Evolutionary conservation across 2,888 invertebrate species (phyloP), one percentile per base, ranked within the genome.

Genomic region (Bembecia ichneumoniformis): DNA sequence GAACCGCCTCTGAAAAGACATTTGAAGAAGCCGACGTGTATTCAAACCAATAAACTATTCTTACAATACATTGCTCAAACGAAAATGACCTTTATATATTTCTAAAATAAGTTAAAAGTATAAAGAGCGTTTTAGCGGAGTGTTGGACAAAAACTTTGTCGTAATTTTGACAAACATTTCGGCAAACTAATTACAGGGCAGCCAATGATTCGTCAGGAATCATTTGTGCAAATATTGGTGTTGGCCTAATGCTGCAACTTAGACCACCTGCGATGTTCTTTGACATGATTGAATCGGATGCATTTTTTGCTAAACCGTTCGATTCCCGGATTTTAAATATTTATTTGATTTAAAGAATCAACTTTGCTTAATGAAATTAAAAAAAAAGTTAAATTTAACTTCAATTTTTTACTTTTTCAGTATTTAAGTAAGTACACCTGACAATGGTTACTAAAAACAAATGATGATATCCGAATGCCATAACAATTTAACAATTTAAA

Each of bases 161-260:
- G 52, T 54, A 53, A 62, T 59, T 61, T 55, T 48, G 59, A 58
- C 60, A 67, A 68, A 66, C 55, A 64, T 67, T 71, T 73, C 77
- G 79, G 79, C 60, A 48, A 56, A 51, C 53, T 74, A 74, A 79
- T 79, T 63, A 79, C 66, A 78, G 66, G 71, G 75, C 62, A 67
- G 62, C 53, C 56, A 59, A 61, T 63, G 66, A 64, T 62, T 51
- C 50, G 64, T 58, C 62, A 58, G 63, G 55, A 61, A 59, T 56
- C 58, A 57, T 46, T 67, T 67, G 69, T 69, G 64, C 76, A 75
- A 77, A 77, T 72, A 77, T 73, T 75, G 68, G 68, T 57, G 69
- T 66, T 63, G 64, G 53, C 34, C 52, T 69, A 60, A 64, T 63
- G 59, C 50, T 46, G 59, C 16, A 28, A 28, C 28, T 28, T 28